These are phyloP conservation scores for Rynchops niger DNA, from an alignment of 2,113 vertebrate genomes.

Conservation along the genomic window DNA sequence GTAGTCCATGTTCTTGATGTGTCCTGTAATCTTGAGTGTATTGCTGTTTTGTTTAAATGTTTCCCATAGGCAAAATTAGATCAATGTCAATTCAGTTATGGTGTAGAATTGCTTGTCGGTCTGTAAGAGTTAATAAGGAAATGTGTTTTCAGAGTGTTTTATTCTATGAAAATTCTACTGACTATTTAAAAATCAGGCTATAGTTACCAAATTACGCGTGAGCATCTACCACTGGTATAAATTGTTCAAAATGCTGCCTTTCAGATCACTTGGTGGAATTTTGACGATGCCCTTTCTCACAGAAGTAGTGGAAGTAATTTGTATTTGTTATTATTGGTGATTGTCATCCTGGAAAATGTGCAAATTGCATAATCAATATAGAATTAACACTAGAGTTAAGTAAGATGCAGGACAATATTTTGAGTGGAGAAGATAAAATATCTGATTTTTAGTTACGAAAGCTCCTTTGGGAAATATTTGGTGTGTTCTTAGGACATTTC, in stretches of 20 bases:
- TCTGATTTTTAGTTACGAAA: background rate
- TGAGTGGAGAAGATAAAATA: background rate
- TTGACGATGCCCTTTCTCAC: background rate
- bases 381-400: background rate
- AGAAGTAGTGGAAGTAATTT: background rate
- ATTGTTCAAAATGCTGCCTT: background rate
- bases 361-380: background rate
- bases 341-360: background rate
- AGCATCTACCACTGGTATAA: background rate
- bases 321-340: background rate
- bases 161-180: background rate
- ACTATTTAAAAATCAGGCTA: background rate
- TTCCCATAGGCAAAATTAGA: background rate
- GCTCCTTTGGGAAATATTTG: background rate
- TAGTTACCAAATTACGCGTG: background rate
- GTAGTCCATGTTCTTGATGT: background rate
- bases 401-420: background rate
- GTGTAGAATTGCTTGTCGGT: background rate
- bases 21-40: background rate
- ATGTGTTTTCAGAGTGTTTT: background rate
- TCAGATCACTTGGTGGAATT: background rate
- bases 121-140: background rate
- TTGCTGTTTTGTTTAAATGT: background rate
- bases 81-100: background rate
- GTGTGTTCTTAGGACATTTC: background rate